These are phyloP conservation scores for Nemopilema nomurai DNA, from an alignment of 30 jellyfish, hydroid and myxozoan species.

Conservation along the genomic window DNA sequence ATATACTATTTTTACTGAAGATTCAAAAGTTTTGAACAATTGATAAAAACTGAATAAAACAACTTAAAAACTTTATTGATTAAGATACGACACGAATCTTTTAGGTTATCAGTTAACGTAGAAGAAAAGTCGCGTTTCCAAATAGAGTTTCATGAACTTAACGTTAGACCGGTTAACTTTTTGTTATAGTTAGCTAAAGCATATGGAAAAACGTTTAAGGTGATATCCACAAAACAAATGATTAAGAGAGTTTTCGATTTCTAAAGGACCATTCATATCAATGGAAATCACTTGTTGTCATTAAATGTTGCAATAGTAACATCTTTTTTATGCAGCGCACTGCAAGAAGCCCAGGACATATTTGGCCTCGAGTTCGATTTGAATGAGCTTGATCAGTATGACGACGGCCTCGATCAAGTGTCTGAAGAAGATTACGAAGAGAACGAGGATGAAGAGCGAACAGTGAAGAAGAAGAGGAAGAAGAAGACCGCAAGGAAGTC, in stretches of 20 bases:
- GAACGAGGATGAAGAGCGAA: conserved; percentile 70
- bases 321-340: conserved; percentile 70
- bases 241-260: no score
- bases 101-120: no score
- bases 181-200: not conserved
- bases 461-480: conserved; percentile 52
- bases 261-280: no score
- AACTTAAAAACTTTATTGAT: no score
- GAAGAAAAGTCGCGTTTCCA: not conserved
- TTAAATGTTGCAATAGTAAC: not conserved
- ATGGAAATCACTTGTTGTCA: not conserved
- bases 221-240: no score
- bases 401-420: conserved; percentile 71
- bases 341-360: conserved; percentile 98
- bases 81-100: no score
- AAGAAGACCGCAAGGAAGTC: conserved; percentile 77
- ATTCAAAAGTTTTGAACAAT: no score
- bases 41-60: no score
- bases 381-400: conserved; percentile 93
- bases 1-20: no score
- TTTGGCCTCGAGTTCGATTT: conserved; percentile 97
- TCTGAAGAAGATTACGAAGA: conserved; percentile 83
- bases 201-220: not conserved
- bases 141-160: not conserved
- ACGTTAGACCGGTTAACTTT: not conserved